Percentiles rank a stretch among this genome's conserved stretches.
These are phyloP conservation scores for Sepiola atlantica DNA, from an alignment of 2,888 invertebrate species.

Conservation along the genomic window DNA sequence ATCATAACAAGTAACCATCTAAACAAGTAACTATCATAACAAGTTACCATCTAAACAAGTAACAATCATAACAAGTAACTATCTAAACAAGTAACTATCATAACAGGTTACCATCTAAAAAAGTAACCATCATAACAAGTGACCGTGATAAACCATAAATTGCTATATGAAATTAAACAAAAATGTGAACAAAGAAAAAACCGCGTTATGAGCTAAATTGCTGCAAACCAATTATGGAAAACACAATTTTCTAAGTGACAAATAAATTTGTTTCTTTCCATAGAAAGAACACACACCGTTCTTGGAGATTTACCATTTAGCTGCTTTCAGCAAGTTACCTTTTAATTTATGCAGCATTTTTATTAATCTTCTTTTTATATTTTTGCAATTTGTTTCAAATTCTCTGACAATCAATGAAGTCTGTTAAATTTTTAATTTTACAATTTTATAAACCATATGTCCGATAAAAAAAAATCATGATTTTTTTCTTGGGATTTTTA, in stretches of 20 bases:
- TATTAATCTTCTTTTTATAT: background rate
- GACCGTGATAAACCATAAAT: too few species aligned
- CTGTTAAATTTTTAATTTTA: background rate
- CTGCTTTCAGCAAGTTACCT: background rate
- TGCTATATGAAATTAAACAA: background rate
- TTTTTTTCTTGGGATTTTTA: background rate
- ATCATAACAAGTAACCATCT: too few species aligned
- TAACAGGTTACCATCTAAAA: too few species aligned
- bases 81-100: too few species aligned
- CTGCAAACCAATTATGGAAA: background rate
- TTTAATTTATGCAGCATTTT: background rate
- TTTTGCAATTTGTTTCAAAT: background rate
- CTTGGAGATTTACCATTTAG: background rate
- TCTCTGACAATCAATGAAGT: background rate
- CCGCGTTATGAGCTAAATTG: background rate
- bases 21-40: too few species aligned
- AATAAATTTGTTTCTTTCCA: background rate
- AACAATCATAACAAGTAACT: too few species aligned
- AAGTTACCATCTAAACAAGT: too few species aligned
- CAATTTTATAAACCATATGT: background rate
- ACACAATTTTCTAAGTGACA: background rate
- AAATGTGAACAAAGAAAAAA: background rate
- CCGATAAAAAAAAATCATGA: background rate
- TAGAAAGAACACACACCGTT: background rate
- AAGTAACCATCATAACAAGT: too few species aligned